Conservation (phyloP, 2,113 vertebrate species). For the Megalops atlanticus region DNA sequence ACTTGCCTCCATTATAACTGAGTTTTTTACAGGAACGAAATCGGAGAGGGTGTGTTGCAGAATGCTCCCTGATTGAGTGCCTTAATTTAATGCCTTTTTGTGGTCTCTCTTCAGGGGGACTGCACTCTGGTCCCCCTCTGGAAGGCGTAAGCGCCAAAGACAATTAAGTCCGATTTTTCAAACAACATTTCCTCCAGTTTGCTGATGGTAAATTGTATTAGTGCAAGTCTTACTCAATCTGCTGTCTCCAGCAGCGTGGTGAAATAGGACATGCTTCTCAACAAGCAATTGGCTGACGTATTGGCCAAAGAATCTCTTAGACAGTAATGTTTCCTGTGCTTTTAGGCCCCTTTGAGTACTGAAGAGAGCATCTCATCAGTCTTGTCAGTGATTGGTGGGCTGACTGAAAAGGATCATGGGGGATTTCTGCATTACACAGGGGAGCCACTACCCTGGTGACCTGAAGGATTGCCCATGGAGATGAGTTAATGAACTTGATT, state of each 20-base stretch:
- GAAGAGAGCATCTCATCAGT: constrained; percentile 61
- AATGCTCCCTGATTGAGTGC: background rate
- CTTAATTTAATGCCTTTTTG: background rate
- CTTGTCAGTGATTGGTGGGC: constrained; percentile 61
- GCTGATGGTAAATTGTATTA: background rate
- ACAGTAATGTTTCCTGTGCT: background rate
- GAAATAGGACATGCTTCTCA: too few relatives aligned
- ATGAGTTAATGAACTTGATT: background rate
- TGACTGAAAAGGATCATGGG: constrained; percentile 63
- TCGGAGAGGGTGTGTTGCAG: background rate
- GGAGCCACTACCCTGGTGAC: constrained; percentile 64
- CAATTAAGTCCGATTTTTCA: too few relatives aligned
- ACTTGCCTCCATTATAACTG: background rate
- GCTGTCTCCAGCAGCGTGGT: background rate
- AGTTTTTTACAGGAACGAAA: background rate
- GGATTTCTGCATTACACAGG: constrained; percentile 64
- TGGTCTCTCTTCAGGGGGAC: background rate
- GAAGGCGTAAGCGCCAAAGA: too few relatives aligned
- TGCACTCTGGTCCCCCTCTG: background rate
- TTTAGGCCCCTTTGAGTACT: constrained; percentile 57
- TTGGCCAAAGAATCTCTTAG: too few relatives aligned
- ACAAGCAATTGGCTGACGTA: too few relatives aligned
- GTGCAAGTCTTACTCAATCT: background rate
- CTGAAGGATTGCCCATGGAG: background rate
- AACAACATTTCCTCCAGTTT: too few relatives aligned